Evolutionary conservation across 2,797 vertebrate genomes (phyloP), one percentile per base, ranked within the genome.

Genomic region (Arctocebus calabarensis): DNA sequence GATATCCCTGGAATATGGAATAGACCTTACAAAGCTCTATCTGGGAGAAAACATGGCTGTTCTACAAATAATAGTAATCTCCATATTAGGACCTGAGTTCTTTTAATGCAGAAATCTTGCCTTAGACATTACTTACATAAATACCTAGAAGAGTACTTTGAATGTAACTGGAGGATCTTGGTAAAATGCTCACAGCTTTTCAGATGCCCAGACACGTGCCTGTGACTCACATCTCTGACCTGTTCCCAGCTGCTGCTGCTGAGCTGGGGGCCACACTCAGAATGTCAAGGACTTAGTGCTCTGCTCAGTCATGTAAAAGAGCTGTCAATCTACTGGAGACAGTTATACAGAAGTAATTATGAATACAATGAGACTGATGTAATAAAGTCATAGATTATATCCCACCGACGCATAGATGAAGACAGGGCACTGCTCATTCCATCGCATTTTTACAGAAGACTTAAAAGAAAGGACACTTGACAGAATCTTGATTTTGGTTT

Each of bases 401-500:
- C 40, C 8, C 34, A 52, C 40, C 11, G 17, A 90, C 78, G 29
- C 48, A n/a, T 22, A 64, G 61, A 75, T 66, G 25, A 88, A 78
- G 22, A 40, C 11, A 94, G 25, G 32, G 57, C 85, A 32, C 5
- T 64, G 59, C 1, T 57, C 82, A 90, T 74, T 90, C 3, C 37
- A 27, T 13, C n/a, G 20, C 19, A 19, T 40, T 17, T 73, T 86
- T 84, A 78, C 61, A 70, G 27, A 91, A 83, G 32, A 81, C 32
- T 94, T 91, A 34, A 37, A 66, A 52, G 13, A 92, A 66, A 40
- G 85, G 4, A 12, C 11, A 73, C 61, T 45, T 84, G 23, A 93
- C n/a, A 94, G 34, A 84, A 74, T 87, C 55, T 91, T 92, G 29
- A 90, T 79, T 73, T 84, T 6, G 48, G 40, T 14, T 59, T 82